phyloP scores from a whole-genome alignment of 2,888 invertebrate species.

The Pyrocoelia pectoralis region DNA sequence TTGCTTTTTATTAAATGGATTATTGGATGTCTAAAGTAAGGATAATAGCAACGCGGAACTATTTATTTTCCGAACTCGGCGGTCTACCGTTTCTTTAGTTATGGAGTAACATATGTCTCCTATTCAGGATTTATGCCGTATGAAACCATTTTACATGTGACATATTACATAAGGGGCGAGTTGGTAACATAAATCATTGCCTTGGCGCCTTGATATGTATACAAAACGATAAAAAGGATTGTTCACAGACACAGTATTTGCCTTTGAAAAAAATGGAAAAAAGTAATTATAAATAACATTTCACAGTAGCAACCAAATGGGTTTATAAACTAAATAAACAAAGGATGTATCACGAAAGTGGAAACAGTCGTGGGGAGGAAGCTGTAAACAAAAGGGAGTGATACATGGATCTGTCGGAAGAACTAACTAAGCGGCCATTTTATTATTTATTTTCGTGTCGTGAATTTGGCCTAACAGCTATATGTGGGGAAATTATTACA shows the following conservation, averaged over 20 bases:
- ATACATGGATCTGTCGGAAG: constrained; percentile 19
- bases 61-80: constrained; percentile 17
- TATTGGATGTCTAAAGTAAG: too few relatives aligned
- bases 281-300: constrained; percentile 17
- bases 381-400: constrained; percentile 18
- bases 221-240: constrained; percentile 15
- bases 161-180: constrained; percentile 19
- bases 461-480: constrained; percentile 8
- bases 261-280: constrained; percentile 2
- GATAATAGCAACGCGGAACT: too few relatives aligned
- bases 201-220: constrained; percentile 15
- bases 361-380: constrained; percentile 18
- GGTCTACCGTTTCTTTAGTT: constrained; percentile 12
- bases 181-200: constrained; percentile 19
- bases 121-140: constrained; percentile 18
- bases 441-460: constrained; percentile 14
- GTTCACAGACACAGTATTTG: not conserved
- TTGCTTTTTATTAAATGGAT: too few relatives aligned
- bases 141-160: constrained; percentile 21
- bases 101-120: constrained; percentile 13
- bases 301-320: constrained; percentile 15
- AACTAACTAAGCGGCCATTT: constrained; percentile 17
- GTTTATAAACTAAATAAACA: constrained; percentile 20
- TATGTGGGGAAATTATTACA: constrained; percentile 9
- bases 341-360: constrained; percentile 19